Base-by-base conservation (phyloP, 2,888 invertebrate species). In the Atherix ibis region DNA sequence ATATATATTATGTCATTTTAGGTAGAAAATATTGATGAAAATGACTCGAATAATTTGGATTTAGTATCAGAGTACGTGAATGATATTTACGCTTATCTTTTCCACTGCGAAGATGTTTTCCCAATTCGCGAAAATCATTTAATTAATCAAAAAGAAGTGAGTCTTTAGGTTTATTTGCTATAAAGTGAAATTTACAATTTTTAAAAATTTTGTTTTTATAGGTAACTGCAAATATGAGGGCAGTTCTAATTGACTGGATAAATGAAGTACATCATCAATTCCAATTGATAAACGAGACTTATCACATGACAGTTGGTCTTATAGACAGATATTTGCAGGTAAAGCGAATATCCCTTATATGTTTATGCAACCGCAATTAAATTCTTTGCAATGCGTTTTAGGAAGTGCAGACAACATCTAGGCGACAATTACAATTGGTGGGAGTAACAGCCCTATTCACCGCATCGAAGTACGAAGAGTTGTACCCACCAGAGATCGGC, bases 381-480 rank as follows among this genome's bases (percentile, higher is more conserved):
- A n/a, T n/a, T n/a, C 12, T 18, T 12, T 12, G 14, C 14, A 31
- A n/a, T 25, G 45, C 38, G 43, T 58, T 62, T 31, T 52, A 80
- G 78, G 62, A 54, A 3, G 69, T 67, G 19, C 66, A 66, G 30
- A 66, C 68, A 13, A 71, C 83, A 18, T 66, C 69, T 34, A 71
- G 75, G 43, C 73, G 71, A 43, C 70, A 75, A 45, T 66, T 94
- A 38, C 94, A 95, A 54, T 64, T 94, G 42, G 82, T 92, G 9
- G 94, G 92, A 4, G 78, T 87, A 2, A 76, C 89, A 0, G 79
- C 89, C 0, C 73, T 95, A 68, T 78, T 88, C 48, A 73, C 94
- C 34, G 92, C 95, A 1, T 74, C 81, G 50, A 97, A 97, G 58
- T 94, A 88, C 51, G 95, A 97, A 62, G 97, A 97, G 65, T 79